Evolutionary conservation across 1,140 invertebrate species (phyloP), one percentile per base, ranked within the genome.

Genomic region (Leptonema lineaticorne): DNA sequence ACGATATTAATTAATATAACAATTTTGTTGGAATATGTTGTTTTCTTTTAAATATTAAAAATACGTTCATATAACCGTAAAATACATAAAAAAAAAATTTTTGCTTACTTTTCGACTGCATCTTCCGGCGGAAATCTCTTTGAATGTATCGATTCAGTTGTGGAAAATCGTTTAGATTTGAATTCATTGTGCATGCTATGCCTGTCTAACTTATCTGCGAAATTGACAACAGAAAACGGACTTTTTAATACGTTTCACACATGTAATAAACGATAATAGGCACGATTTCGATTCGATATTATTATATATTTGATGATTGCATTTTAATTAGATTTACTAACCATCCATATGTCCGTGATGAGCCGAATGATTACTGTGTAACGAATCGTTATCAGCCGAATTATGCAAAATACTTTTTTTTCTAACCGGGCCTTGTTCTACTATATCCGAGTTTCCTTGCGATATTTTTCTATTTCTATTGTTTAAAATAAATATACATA

Each of bases 401-500:
- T 86, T 86, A 75, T 87, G 85, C 26, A 88, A 76, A 73, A 87
- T 87, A 75, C 86, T 88, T 76, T 88, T 87, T 69, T 86, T 85
- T 71, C 87, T 79, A 45, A 85, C 84, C 6, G 87, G 86, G 57
- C 84, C 84, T 11, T 78, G 74, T 75, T 80, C 78, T 8, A 75
- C 74, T 45, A 76, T 74, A 7, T 78, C 76, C 1, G 79, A 78
- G 48, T 73, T 70, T 26, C 24, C 50, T 50, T 71, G 66, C 2
- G 72, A 73, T 41, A 67, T 69, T 59, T 73, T 73, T 37, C 72
- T 65, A 48, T 67, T 69, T 62, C 72, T 73, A 41, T 11, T 41
- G 22, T n/a, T n/a, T n/a, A n/a, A n/a, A n/a, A n/a, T n/a, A n/a
- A n/a, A n/a, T n/a, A n/a, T n/a, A n/a, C n/a, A n/a, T n/a, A n/a